Evolutionary conservation across 2,113 vertebrate genomes (phyloP).

Genomic region (Seriola rivoliana): DNA sequence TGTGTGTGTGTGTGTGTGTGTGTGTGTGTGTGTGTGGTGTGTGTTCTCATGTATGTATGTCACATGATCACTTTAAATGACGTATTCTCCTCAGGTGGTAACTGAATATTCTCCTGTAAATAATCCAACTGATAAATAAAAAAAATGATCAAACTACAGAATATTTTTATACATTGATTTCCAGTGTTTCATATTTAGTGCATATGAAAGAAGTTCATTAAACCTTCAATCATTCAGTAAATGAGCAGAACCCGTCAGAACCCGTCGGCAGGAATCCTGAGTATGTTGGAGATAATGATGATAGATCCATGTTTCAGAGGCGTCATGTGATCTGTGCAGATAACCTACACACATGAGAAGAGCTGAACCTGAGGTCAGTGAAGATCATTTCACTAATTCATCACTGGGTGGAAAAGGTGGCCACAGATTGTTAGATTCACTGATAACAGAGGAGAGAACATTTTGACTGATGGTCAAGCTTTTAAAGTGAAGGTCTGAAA

Average conservation of each 20-base stretch:
- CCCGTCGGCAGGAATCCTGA: neutral
- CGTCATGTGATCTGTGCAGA: constrained; percentile 59
- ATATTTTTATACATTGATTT: neutral
- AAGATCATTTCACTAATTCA: constrained; percentile 27
- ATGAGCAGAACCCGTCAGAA: neutral
- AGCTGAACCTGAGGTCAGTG: constrained; percentile 49
- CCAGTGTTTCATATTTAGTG: neutral
- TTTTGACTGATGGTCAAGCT: constrained; percentile 28
- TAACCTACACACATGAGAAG: constrained; percentile 36
- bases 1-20: neutral
- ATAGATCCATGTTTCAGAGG: neutral
- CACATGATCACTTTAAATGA: no score
- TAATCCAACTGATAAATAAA: neutral
- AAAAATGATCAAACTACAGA: neutral
- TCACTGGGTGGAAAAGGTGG: constrained; percentile 37
- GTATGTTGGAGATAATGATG: neutral
- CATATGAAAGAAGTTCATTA: neutral
- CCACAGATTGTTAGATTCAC: neutral
- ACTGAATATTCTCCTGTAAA: neutral
- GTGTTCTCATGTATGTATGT: no score
- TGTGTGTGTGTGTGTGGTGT: no score
- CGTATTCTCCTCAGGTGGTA: no score
- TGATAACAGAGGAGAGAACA: neutral
- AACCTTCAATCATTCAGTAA: neutral
- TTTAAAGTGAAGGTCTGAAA: constrained; percentile 10